Evolutionary conservation across 2,113 vertebrate genomes (phyloP), one percentile per base, ranked within the genome.

Genomic region (Montifringilla adamsi): DNA sequence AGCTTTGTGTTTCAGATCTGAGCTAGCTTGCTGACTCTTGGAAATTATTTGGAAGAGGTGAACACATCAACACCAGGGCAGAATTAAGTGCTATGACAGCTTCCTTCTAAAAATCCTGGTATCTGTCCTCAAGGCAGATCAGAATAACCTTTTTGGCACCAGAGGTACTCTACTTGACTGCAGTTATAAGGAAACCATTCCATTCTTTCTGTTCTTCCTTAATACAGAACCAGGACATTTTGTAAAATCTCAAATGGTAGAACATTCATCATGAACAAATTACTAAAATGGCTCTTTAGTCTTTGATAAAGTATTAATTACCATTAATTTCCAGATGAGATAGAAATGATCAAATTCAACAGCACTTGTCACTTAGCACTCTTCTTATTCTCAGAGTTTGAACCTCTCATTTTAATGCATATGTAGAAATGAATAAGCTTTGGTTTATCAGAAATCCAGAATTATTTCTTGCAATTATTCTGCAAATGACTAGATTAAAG

Each of bases 271-370:
- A 92, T 58, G 50, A 80, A 80, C 26, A 84, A 86, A 69, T 86
- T 72, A 46, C 64, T 80, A 47, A 53, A 73, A 28, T 67, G 26
- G 23, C 20, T 88, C 50, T 93, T 93, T 55, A 78, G 33, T 70
- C 37, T 86, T 79, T 70, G 72, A 80, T 84, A 77, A 93, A 90
- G 70, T 80, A 80, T 88, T 84, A 87, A 95, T 87, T 90, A 50
- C n/a, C 19, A 77, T 28, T 37, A 37, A 37, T 37, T 37, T 37
- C 33, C 41, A 72, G 23, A 69, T 77, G 63, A 77, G 31, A 53
- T 28, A 73, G 58, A 85, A 85, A 53, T 85, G 5, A 69, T 70
- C 1, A 4, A 83, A 73, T 76, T 50, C 66, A 91, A 77, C 37
- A 67, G 13, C 26, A 37, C 63, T 86, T 92, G 37, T 46, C 49